Percentiles rank a stretch among this genome's conserved stretches.
These are phyloP conservation scores for Drosophila colorata DNA, from an alignment of 2,888 invertebrate genomes.

Conservation along the genomic window DNA sequence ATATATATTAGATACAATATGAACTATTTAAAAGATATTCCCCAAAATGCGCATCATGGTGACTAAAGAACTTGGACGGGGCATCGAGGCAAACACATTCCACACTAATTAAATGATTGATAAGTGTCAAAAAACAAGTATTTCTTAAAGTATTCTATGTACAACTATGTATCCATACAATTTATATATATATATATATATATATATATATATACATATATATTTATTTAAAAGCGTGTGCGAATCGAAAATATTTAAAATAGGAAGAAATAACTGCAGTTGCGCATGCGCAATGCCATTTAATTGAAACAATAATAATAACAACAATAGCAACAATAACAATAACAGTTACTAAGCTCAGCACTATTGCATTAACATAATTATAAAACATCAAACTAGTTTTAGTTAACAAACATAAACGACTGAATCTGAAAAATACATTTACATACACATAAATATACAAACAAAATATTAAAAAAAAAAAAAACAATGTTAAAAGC, in stretches of 20 bases:
- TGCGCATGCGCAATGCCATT: conserved; percentile 35
- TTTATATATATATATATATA: conserved; percentile 32
- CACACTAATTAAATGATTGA: conserved; percentile 52
- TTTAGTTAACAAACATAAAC: conserved; percentile 54
- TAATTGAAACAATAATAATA: conserved; percentile 28
- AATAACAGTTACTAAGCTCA: conserved; percentile 50
- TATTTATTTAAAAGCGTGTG: conserved; percentile 19
- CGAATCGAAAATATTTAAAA: conserved; percentile 7
- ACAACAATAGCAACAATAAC: conserved; percentile 35
- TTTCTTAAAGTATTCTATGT: conserved; percentile 60
- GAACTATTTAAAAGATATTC: conserved; percentile 16
- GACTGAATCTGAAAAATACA: conserved; percentile 66
- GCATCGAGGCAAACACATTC: conserved; percentile 53
- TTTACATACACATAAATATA: conserved; percentile 38
- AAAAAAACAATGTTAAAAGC: conserved; percentile 3
- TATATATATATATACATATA: conserved; percentile 30
- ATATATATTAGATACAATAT: not conserved
- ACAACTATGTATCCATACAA: conserved; percentile 38
- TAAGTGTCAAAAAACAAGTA: conserved; percentile 53
- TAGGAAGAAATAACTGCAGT: not conserved
- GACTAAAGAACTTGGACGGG: conserved; percentile 24
- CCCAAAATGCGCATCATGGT: conserved; percentile 19
- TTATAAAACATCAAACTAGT: conserved; percentile 41
- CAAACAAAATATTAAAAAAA: conserved; percentile 9
- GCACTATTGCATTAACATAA: conserved; percentile 41